These are phyloP conservation scores for Chrysocyon brachyurus DNA, from an alignment of 2,797 vertebrate species.

Conservation along the genomic window DNA sequence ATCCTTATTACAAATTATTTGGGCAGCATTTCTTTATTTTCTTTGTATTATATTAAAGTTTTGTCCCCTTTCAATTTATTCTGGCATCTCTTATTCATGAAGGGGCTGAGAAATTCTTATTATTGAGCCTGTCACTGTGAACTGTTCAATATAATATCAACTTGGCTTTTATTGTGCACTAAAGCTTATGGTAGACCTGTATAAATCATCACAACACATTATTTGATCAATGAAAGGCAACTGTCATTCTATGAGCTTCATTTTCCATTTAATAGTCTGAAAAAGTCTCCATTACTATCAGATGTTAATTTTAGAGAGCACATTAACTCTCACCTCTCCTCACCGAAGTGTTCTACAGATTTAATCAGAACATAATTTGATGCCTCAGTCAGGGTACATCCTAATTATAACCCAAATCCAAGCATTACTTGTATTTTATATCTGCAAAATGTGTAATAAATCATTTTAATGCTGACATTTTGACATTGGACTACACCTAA, in stretches of 20 bases:
- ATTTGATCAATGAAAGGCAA: slow-evolving; percentile 40
- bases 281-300: neutral
- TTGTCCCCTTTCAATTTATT: slow-evolving; percentile 39
- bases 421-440: neutral
- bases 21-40: slow-evolving; percentile 63
- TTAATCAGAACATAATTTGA: neutral
- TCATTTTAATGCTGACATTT: neutral
- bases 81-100: slow-evolving; percentile 40
- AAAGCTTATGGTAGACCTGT: neutral
- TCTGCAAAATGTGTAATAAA: neutral
- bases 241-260: neutral
- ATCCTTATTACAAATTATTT: slow-evolving; percentile 71
- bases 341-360: neutral
- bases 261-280: slow-evolving; percentile 30
- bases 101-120: slow-evolving; percentile 26
- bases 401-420: neutral
- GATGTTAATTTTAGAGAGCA: neutral
- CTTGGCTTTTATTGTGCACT: neutral
- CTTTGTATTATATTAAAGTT: slow-evolving; percentile 58
- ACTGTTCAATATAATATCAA: neutral
- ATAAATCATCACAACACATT: slow-evolving; percentile 48
- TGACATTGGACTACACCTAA: neutral
- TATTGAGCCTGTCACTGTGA: slow-evolving; percentile 55
- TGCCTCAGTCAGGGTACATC: neutral
- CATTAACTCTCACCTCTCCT: neutral